Conservation (phyloP, 2,888 invertebrate species). For the Onchidella celtica region DNA sequence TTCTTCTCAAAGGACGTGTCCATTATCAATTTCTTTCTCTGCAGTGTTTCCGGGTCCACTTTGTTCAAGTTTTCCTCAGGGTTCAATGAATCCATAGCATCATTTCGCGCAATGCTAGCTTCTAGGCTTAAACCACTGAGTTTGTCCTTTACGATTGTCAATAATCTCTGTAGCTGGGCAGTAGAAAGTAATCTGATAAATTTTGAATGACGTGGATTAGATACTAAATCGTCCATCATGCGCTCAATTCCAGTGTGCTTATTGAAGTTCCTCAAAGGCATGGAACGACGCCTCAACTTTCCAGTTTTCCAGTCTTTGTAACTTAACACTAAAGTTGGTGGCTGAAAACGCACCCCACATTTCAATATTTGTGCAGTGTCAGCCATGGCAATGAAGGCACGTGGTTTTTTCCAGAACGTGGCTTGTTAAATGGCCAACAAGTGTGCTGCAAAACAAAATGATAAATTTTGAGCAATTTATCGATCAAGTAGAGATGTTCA, state of each 20-base stretch:
- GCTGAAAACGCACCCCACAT: slow-evolving; percentile 79
- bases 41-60: slow-evolving; percentile 75
- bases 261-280: slow-evolving; percentile 81
- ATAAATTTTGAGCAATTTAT: too few species aligned
- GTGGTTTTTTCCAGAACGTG: too few species aligned
- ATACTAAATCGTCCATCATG: slow-evolving; percentile 76
- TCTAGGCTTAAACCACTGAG: slow-evolving; percentile 79
- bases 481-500: too few species aligned
- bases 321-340: slow-evolving; percentile 78
- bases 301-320: slow-evolving; percentile 71
- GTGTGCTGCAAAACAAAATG: too few species aligned
- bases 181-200: slow-evolving; percentile 78
- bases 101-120: slow-evolving; percentile 78
- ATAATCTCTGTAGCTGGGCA: slow-evolving; percentile 80
- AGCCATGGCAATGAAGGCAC: slow-evolving; percentile 7
- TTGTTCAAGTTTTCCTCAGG: slow-evolving; percentile 82
- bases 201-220: slow-evolving; percentile 77
- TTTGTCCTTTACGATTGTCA: slow-evolving; percentile 81
- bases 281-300: slow-evolving; percentile 79
- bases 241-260: slow-evolving; percentile 78
- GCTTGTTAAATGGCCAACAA: too few species aligned
- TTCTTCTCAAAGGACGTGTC: slow-evolving; percentile 81
- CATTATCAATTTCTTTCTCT: slow-evolving; percentile 82
- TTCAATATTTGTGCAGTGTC: slow-evolving; percentile 62
- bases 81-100: slow-evolving; percentile 79